Evolutionary conservation across 2,113 vertebrate species (phyloP), one percentile per base, ranked within the genome.

Genomic region (Serilophus lunatus): DNA sequence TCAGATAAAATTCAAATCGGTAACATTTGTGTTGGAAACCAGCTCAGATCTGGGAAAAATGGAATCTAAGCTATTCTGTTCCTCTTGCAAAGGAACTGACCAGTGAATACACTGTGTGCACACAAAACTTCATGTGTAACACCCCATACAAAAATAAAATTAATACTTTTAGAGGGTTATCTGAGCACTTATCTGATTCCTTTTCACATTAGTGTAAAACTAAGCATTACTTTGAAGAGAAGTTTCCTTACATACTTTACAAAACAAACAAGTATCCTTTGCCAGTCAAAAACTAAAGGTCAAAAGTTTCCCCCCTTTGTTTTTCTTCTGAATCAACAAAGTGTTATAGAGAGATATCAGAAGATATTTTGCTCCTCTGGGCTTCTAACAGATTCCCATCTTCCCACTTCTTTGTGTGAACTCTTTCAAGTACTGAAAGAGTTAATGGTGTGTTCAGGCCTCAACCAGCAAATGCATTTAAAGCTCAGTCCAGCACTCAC

Each of bases 1-100:
- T 96, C 96, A 96, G 95, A 97, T 97, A 97, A 95, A 97, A 96
- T 96, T 96, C 95, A 96, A 96, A 96, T 96, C 88, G 49, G 88
- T 97, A 96, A 97, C 96, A 97, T 96, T 97, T 97, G 96, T 96
- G 95, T 96, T 97, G 95, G 96, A 97, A 97, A 96, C 79, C 80
- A 93, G 74, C 90, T 93, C 88, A 79, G 90, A 97, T 95, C 95
- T 95, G 94, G 96, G 95, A 84, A 95, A 97, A 96, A 81, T 88
- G 92, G 95, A 96, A 93, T 96, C 93, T 75, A 61, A 95, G 95
- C 86, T 96, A 96, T 96, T 97, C 83, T 92, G 75, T 95, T 94
- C 88, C 72, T 88, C 80, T 95, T 83, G 79, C 79, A 63, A 79
- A 93, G 71, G 64, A 97, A 92, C 93, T 94, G 92, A 93, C 56